Evolutionary conservation across 1,140 invertebrate genomes (phyloP), one percentile per base, ranked within the genome.

Genomic region (Venturia canescens): DNA sequence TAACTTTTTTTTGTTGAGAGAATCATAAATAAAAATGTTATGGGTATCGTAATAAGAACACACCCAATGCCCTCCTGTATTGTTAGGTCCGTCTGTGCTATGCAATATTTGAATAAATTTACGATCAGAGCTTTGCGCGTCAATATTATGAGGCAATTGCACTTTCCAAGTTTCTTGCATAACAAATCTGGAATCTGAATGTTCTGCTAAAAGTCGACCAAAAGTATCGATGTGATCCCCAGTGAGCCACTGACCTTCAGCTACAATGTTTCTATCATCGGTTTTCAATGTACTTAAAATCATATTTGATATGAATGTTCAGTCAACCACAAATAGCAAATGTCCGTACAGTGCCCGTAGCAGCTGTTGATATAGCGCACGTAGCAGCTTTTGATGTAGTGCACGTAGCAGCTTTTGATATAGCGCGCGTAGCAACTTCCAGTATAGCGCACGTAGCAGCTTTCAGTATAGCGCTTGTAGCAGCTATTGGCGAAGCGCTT

Each of bases 111-210:
- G n/a, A n/a, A n/a, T n/a, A n/a, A n/a, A n/a, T n/a, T n/a, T n/a
- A n/a, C n/a, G n/a, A n/a, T n/a, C n/a, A n/a, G n/a, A n/a, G n/a
- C n/a, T n/a, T n/a, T n/a, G n/a, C n/a, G n/a, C n/a, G n/a, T n/a
- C n/a, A n/a, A n/a, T n/a, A n/a, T n/a, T n/a, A n/a, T n/a, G n/a
- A n/a, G n/a, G n/a, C n/a, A n/a, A n/a, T n/a, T n/a, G n/a, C n/a
- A n/a, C 53, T 57, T 57, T 57, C 53, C 53, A 57, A 4, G 53
- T 57, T 57, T 57, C 53, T 18, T 57, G 53, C 53, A 57, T 60
- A 7, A 9, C 6, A 21, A 21, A 60, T 21, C 6, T 3, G n/a
- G 21, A 60, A 1, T 60, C 57, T 21, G 57, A 60, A 21, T 60
- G 16, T 18, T 60, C 21, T 23, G 57, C 57, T 9, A 60, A n/a